A percentile compares a stretch with the other conserved stretches of the same genome.
Conservation (phyloP, 2,797 vertebrate species). For the Coregonus sp. region DNA sequence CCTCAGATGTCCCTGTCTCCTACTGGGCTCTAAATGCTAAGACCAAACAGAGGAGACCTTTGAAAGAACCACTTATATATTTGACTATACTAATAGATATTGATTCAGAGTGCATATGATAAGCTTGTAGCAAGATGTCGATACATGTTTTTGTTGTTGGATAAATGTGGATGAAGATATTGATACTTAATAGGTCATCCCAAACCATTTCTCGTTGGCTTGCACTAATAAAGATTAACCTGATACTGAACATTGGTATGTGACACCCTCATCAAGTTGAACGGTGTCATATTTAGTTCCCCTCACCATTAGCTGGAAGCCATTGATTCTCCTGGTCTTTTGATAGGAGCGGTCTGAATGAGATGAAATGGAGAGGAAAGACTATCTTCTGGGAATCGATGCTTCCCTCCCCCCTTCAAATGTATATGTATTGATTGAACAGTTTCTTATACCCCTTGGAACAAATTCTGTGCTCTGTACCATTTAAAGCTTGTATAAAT, state of each 20-base stretch:
- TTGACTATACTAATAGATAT: too few species aligned
- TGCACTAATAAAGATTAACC: conserved; percentile 10
- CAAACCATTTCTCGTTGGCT: conserved; percentile 9
- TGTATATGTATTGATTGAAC: conserved; percentile 54
- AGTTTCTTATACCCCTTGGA: conserved; percentile 1
- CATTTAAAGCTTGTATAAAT: background rate
- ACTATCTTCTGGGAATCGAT: conserved; percentile 22
- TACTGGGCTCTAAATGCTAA: background rate
- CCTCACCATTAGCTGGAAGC: conserved; percentile 3
- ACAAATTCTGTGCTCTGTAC: background rate
- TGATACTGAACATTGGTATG: conserved; percentile 13
- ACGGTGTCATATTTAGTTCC: background rate
- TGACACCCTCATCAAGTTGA: conserved; percentile 2
- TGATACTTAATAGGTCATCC: too few species aligned
- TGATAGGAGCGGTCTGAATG: conserved; percentile 3
- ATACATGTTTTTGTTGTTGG: too few species aligned
- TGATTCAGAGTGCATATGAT: too few species aligned
- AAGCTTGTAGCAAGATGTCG: background rate
- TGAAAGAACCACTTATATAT: background rate
- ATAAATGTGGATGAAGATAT: too few species aligned
- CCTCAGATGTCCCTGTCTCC: background rate
- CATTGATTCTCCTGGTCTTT: background rate
- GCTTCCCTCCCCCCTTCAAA: conserved; percentile 45
- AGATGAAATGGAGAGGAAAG: conserved; percentile 43
- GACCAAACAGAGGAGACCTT: background rate